Percentiles rank a stretch among this genome's conserved stretches.
phyloP scores from a whole-genome alignment of 2,888 invertebrate species.

The Dynastes grantii region DNA sequence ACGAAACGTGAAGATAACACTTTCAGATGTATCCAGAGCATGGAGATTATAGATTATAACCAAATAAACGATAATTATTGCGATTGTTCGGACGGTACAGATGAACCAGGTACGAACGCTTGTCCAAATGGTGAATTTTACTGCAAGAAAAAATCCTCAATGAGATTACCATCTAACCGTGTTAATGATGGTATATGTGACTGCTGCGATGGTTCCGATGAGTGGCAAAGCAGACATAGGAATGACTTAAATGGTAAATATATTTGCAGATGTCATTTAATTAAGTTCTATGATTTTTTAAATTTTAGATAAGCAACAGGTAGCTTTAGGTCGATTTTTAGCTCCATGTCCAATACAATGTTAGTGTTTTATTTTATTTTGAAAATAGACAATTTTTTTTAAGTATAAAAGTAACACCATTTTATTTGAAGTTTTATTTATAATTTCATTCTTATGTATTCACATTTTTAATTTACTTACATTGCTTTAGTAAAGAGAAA shows the following conservation, averaged over 20 bases:
- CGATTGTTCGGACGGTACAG: slow-evolving; percentile 86
- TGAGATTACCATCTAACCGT: slow-evolving; percentile 81
- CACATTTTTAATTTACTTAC: too few species aligned
- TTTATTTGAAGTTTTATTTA: background rate
- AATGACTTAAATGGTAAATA: slow-evolving; percentile 9
- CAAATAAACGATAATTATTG: slow-evolving; percentile 89
- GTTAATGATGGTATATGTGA: slow-evolving; percentile 97
- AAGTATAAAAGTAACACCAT: background rate
- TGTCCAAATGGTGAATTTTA: slow-evolving; percentile 89
- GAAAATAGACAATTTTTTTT: slow-evolving; percentile 4
- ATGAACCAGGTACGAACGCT: slow-evolving; percentile 91
- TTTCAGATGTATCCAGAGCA: slow-evolving; percentile 71
- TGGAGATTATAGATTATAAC: slow-evolving; percentile 72
- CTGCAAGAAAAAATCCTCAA: slow-evolving; percentile 75
- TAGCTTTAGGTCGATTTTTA: slow-evolving; percentile 13
- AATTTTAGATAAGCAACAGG: slow-evolving; percentile 3
- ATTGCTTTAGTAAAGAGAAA: too few species aligned
- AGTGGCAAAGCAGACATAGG: slow-evolving; percentile 73
- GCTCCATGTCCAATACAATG: slow-evolving; percentile 12
- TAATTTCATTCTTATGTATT: background rate
- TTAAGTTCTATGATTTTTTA: background rate
- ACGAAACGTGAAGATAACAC: slow-evolving; percentile 68
- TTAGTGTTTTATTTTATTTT: background rate
- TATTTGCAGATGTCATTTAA: background rate
- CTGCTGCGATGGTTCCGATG: slow-evolving; percentile 94